Evolutionary conservation across 2,797 vertebrate species (phyloP), one percentile per base, ranked within the genome.

Genomic region (Tachyglossus aculeatus): DNA sequence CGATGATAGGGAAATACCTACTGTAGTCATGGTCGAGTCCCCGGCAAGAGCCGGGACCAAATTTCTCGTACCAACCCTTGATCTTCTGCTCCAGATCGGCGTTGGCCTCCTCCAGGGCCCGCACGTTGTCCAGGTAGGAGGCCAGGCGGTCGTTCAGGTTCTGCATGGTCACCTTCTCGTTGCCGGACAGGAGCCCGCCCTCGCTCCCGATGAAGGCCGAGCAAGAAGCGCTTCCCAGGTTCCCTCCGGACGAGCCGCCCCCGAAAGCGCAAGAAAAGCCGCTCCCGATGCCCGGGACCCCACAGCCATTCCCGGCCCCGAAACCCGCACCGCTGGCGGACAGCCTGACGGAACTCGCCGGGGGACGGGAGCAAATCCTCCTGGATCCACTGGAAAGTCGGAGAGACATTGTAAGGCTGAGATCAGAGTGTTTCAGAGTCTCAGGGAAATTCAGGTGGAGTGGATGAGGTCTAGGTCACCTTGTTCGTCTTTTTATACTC

Each of bases 101-200:
- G 1, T 96, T 96, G 62, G 90, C 90, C 44, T 22, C 86, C 78
- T 97, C 94, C 89, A 97, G 90, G 6, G 93, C 94, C 8, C 90
- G 94, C 32, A 97, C 96, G 37, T 95, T 96, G 0, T 96, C 95
- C 89, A 97, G 89, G 85, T 97, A 98, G 84, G 84, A 80, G 9
- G 95, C 94, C 89, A 97, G 91, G 39, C 96, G 96, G 81, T 94
- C 94, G 0, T 98, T 98, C 78, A 98, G 94, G 86, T 96, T 96
- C 90, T 97, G 96, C 96, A 97, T 96, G 88, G 95, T 96, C 84
- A 94, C 93, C 86, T 97, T 97, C 88, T 97, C 96, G 9, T 90
- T 86, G 54, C 89, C 92, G 0, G 93, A 90, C 0, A 89, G 38
- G n/a, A 92, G 83, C 44, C 88, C 86, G 0, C 87, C 86, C 21